Base-by-base conservation (phyloP, 2,113 vertebrate species). In the Numenius arquata region DNA sequence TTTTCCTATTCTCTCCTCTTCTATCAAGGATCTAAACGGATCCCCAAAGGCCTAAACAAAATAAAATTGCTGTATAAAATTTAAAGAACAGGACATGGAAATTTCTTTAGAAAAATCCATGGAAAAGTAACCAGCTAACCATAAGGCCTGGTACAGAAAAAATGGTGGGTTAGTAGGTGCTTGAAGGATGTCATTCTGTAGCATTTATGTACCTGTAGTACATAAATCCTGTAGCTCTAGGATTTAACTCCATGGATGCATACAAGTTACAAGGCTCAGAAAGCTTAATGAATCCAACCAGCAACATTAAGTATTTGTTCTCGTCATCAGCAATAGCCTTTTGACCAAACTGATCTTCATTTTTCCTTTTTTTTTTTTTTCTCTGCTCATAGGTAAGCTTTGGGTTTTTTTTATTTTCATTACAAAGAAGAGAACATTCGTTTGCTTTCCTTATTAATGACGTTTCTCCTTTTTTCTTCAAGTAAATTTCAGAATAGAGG, bases 81-180 rank as follows among this genome's bases (percentile, higher is more conserved):
- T 56, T 53, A 23, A 79, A 88, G 10, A 87, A 40, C 1, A 8
- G 1, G 3, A n/a, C 11, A 47, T 3, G 2, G 14, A 56, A 1
- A 43, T 41, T 55, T 74, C 12, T 59, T 81, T 18, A 62, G 17
- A 85, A 85, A 75, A 87, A 45, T 12, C 5, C 0, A 26, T 71
- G 2, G 30, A 78, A 93, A 67, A 52, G 0, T 55, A 77, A 67
- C 52, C n/a, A 74, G 16, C 38, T 3, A 59, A 43, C 59, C n/a
- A 27, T 38, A 75, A 52, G 6, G 4, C 5, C 50, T 82, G 34
- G n/a, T 38, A 41, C 6, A 30, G 2, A 62, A 66, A 91, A 78
- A 11, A 6, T 26, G 3, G 2, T 74, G 14, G 5, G 15, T 25
- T 81, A 22, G 8, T 18, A 41, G 6, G 4, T 82, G 8, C 7